Base-by-base conservation (phyloP, 2,797 vertebrate species). In the Sebastes miniatus region DNA sequence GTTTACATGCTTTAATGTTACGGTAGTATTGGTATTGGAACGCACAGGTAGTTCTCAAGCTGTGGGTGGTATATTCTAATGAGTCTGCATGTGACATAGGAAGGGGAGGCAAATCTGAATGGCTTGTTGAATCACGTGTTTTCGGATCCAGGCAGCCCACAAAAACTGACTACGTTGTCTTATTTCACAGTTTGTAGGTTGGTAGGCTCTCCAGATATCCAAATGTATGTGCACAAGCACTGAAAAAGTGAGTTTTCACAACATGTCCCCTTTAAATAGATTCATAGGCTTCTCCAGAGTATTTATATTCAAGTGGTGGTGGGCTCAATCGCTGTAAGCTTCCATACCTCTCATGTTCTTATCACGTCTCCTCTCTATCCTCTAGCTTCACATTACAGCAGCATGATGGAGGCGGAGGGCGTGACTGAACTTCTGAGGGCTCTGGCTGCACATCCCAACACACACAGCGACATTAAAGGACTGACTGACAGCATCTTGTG, bases 361-460 rank as follows among this genome's bases (percentile, higher is more conserved):
- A 31, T 68, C n/a, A 16, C 20, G 39, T 67, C 25, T 13, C 62
- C n/a, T 69, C 50, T 77, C 54, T 31, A 4, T 83, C 62, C 90
- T 92, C 27, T 91, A 98, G 98, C 96, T 2, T 89, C 96, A 65
- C 96, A 97, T 63, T 98, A 98, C 88, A 96, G 97, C 92, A 94
- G 91, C 88, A 97, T 98, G 96, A 91, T 98, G 84, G 96, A 97
- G 81, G 93, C 93, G 89, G 97, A 98, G 90, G 97, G 97, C 24
- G 96, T 97, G 66, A 87, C 96, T 63, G 96, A 96, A 76, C 95
- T 97, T 68, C 93, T 99, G 73, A 96, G 95, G 86, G 95, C 94
- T 87, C 95, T 99, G 92, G 95, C 95, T 89, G 93, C 95, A 50
- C 96, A 97, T 0, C 93, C 95, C 25, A 93, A 96, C 88, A 97